These are phyloP conservation scores for Phaedon cochleariae DNA, from an alignment of 2,888 invertebrate species.

Conservation along the genomic window DNA sequence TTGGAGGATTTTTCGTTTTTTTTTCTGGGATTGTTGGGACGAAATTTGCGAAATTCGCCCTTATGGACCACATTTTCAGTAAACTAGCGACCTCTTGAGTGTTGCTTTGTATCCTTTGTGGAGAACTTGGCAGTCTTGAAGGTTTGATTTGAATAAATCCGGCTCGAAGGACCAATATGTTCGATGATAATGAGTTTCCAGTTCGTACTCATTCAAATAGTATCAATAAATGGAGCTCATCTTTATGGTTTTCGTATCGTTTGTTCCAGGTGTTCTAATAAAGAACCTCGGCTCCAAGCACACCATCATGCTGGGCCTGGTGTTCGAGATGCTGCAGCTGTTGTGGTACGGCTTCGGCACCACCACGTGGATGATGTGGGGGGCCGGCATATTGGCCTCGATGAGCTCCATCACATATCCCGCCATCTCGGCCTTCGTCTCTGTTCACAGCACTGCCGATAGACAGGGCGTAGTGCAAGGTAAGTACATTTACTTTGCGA, in stretches of 20 bases:
- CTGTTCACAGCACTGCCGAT: constrained; percentile 96
- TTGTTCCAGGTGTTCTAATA: constrained; percentile 61
- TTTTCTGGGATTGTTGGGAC: no score
- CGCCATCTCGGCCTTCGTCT: constrained; percentile 98
- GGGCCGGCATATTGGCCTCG: constrained; percentile 94
- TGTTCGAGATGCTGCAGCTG: constrained; percentile 96
- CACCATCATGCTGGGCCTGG: constrained; percentile 95
- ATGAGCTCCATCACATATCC: constrained; percentile 98
- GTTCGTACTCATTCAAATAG: no score
- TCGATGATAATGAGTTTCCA: no score
- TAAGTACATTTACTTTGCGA: constrained; percentile 37
- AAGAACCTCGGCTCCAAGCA: constrained; percentile 91
- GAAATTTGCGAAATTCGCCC: no score
- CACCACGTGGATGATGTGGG: constrained; percentile 99
- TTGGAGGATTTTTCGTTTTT: no score
- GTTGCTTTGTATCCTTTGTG: no score
- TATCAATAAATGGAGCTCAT: no score
- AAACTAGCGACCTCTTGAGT: no score
- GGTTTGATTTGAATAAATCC: no score
- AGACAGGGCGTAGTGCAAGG: constrained; percentile 80
- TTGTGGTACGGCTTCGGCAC: constrained; percentile 98
- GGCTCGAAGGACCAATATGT: no score
- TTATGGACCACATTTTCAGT: no score
- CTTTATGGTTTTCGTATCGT: neutral
- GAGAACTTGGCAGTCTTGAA: no score